phyloP scores from a whole-genome alignment of 37 sponge, comb jelly and placozoan species.

The Petrosia ficiformis region DNA sequence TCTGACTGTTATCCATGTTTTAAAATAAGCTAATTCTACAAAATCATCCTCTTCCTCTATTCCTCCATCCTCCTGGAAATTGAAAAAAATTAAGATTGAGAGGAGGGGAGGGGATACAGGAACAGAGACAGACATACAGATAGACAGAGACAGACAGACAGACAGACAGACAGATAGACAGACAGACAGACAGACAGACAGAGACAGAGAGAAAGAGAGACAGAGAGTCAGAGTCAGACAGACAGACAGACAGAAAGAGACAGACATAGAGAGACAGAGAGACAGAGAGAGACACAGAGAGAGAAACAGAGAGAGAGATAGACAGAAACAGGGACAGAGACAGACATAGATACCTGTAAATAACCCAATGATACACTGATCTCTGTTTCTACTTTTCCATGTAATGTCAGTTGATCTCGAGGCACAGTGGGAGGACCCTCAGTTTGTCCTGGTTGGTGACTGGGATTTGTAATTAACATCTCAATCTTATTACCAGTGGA shows the following conservation, averaged over 20 bases:
- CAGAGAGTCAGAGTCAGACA: too few relatives aligned
- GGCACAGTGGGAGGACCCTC: background rate
- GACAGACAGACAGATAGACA: too few relatives aligned
- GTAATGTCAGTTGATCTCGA: slow-evolving; percentile 36
- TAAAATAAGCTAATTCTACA: slow-evolving; percentile 66
- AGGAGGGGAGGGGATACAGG: slow-evolving; percentile 12
- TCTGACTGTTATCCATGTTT: slow-evolving; percentile 50
- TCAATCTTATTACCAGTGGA: slow-evolving; percentile 68
- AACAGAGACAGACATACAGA: too few relatives aligned
- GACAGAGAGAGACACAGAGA: slow-evolving; percentile 17
- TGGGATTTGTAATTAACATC: slow-evolving; percentile 41
- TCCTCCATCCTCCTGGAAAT: slow-evolving; percentile 5
- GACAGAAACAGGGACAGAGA: slow-evolving; percentile 19
- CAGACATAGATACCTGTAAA: slow-evolving; percentile 33
- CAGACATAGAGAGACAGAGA: too few relatives aligned
- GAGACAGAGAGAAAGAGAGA: slow-evolving; percentile 17
- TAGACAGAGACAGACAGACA: slow-evolving; percentile 26
- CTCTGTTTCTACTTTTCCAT: slow-evolving; percentile 67
- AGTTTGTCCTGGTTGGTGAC: background rate
- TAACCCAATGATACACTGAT: slow-evolving; percentile 59
- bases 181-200: slow-evolving; percentile 18
- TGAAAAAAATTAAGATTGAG: slow-evolving; percentile 9
- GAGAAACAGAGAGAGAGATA: too few relatives aligned
- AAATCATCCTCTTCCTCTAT: slow-evolving; percentile 59
- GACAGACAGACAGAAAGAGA: too few relatives aligned